Percentiles rank a stretch among this genome's conserved stretches.
Conservation (phyloP, 2,888 invertebrate genomes). For the Trachelus tabidus region DNA sequence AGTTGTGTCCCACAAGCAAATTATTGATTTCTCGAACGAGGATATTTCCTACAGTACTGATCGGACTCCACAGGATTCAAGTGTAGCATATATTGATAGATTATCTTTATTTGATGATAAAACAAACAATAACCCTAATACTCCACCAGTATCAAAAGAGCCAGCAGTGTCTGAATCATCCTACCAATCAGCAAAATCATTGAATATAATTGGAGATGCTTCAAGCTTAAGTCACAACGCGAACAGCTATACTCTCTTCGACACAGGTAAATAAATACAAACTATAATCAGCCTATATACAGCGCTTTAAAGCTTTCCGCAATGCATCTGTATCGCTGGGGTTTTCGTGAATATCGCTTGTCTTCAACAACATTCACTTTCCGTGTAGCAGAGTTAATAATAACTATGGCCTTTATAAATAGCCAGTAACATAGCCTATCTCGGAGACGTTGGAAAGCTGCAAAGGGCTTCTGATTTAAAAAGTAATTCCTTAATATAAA, state of each 20-base stretch:
- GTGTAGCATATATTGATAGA: constrained; percentile 20
- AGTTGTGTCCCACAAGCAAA: constrained; percentile 21
- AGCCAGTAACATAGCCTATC: constrained; percentile 41
- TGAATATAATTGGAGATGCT: background rate
- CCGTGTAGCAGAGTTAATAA: constrained; percentile 43
- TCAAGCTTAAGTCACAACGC: background rate
- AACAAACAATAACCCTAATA: constrained; percentile 23
- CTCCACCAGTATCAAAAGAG: constrained; percentile 18
- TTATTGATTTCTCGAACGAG: constrained; percentile 24
- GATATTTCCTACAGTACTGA: constrained; percentile 20
- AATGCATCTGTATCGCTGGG: background rate
- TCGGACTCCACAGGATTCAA: constrained; percentile 21
- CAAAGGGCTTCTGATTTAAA: constrained; percentile 24
- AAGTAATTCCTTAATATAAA: constrained; percentile 36
- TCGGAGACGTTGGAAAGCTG: constrained; percentile 29
- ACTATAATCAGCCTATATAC: background rate
- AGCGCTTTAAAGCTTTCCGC: background rate
- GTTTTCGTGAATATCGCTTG: background rate
- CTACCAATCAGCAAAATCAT: constrained; percentile 33
- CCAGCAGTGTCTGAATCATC: constrained; percentile 28
- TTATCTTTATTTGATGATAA: constrained; percentile 27
- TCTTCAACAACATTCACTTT: background rate
- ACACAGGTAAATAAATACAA: background rate
- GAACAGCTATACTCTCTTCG: background rate
- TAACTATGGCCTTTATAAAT: constrained; percentile 54